phyloP scores from a whole-genome alignment of 2,888 invertebrate species.

The Agonopterix heracliana region DNA sequence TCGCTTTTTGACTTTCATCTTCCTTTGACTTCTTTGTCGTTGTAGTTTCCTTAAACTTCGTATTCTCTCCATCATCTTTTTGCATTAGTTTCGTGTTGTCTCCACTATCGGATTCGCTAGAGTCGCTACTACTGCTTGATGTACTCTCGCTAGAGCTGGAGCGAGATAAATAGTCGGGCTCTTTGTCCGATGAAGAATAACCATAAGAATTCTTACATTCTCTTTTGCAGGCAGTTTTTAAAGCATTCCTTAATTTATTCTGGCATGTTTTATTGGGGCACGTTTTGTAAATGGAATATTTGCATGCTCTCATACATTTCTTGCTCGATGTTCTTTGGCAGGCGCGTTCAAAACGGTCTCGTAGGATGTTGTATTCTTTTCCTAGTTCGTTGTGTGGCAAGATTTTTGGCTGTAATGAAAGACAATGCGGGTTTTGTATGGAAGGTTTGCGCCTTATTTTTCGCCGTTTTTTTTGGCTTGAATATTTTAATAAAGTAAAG shows the following conservation, averaged over 20 bases:
- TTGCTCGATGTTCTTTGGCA: constrained; percentile 28
- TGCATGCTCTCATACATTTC: constrained; percentile 35
- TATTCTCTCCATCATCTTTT: background rate
- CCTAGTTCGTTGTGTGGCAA: background rate
- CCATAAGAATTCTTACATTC: constrained; percentile 30
- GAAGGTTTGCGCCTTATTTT: no score
- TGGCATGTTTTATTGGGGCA: constrained; percentile 27
- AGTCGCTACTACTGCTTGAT: constrained; percentile 2
- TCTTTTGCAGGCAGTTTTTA: constrained; percentile 25
- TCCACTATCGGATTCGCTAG: constrained; percentile 9
- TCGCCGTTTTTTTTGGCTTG: no score
- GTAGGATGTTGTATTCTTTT: constrained; percentile 24
- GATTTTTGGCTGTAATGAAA: no score
- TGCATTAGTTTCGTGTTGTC: background rate
- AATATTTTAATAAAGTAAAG: no score
- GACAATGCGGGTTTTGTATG: no score
- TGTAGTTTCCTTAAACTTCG: background rate
- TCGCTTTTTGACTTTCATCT: no score
- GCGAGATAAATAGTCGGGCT: no score
- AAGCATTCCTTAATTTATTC: constrained; percentile 15
- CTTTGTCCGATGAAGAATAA: constrained; percentile 1
- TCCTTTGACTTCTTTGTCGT: background rate
- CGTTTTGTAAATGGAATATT: constrained; percentile 12
- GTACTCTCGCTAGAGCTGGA: constrained; percentile 6
- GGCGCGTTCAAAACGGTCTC: constrained; percentile 33